Evolutionary conservation across 2,113 vertebrate species (phyloP), one percentile per base, ranked within the genome.

Genomic region (Chroicocephalus ridibundus): DNA sequence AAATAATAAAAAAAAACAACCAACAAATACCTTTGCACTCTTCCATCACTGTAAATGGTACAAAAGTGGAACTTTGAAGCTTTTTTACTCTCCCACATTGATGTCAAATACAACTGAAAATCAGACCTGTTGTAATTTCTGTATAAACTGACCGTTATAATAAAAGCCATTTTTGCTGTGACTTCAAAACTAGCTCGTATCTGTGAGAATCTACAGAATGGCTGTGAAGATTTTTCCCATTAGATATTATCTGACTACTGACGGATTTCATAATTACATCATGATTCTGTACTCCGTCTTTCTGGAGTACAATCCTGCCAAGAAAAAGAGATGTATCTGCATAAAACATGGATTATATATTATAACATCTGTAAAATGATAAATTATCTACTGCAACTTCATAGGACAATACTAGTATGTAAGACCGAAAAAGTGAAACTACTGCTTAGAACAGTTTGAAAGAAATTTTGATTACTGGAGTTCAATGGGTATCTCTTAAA

Each of bases 1-100:
- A 75, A 66, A 51, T 19, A n/a, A 75, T 24, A 64, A 61, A 7
- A 0, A 7, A 0, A 0, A 1, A 4, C 27, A 54, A 25, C 4
- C 2, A 55, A 8, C 8, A 47, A 36, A 46, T 24, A 76, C 3
- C 1, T 75, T 80, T 77, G 55, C 24, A 61, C 14, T 58, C 9
- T 80, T 90, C 22, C 46, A 22, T 64, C 24, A 54, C 9, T 47
- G 10, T 51, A 88, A 66, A 68, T 0, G 0, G 7, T 81, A 42
- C 10, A 66, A 71, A 82, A 55, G 4, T 36, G 29, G n/a, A 40
- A 76, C 3, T 83, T 77, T 74, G 10, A 90, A 75, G 20, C 4
- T 65, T 5, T 84, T 95, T 91, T 54, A 46, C 20, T 68, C 6
- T 75, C 18, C 14, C 29, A 38, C 38, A 15, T 7, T 64, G 22